Percentiles rank a stretch among this genome's conserved stretches.
Evolutionary conservation across 2,888 invertebrate species (phyloP).

Genomic region (Tachina fera): DNA sequence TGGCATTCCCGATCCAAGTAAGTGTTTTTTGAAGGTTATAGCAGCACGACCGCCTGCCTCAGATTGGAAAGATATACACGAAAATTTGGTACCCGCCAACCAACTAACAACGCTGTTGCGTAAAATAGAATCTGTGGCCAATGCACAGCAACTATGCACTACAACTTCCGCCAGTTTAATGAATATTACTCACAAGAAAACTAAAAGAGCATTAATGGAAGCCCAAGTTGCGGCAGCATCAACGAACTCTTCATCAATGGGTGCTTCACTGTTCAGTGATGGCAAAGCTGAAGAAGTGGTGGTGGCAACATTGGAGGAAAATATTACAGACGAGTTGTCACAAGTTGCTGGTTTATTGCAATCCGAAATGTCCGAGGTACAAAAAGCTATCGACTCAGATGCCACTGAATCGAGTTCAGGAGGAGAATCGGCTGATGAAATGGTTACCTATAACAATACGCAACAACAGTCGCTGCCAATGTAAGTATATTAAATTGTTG

Average conservation of each 20-base stretch:
- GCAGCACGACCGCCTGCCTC: conserved; percentile 75
- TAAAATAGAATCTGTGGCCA: conserved; percentile 79
- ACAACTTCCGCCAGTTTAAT: conserved; percentile 70
- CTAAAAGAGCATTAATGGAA: conserved; percentile 70
- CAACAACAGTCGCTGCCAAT: conserved; percentile 90
- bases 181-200: conserved; percentile 59
- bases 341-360: conserved; percentile 89
- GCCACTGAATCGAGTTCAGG: conserved; percentile 97
- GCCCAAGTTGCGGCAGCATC: conserved; percentile 54
- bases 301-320: conserved; percentile 83
- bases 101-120: conserved; percentile 85
- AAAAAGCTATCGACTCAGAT: conserved; percentile 93
- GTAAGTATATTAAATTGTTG: conserved; percentile 85
- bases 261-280: conserved; percentile 35
- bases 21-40: conserved; percentile 73
- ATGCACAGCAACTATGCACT: conserved; percentile 78
- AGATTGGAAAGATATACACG: conserved; percentile 80
- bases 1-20: conserved; percentile 57
- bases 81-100: conserved; percentile 83
- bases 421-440: conserved; percentile 96
- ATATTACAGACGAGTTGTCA: conserved; percentile 85
- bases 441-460: conserved; percentile 90
- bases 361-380: conserved; percentile 89
- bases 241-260: conserved; percentile 29
- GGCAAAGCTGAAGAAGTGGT: conserved; percentile 77